Percentiles rank a stretch among this genome's conserved stretches.
These are phyloP conservation scores for Eucriotettix oculatus DNA, from an alignment of 2,888 invertebrate genomes.

Conservation along the genomic window DNA sequence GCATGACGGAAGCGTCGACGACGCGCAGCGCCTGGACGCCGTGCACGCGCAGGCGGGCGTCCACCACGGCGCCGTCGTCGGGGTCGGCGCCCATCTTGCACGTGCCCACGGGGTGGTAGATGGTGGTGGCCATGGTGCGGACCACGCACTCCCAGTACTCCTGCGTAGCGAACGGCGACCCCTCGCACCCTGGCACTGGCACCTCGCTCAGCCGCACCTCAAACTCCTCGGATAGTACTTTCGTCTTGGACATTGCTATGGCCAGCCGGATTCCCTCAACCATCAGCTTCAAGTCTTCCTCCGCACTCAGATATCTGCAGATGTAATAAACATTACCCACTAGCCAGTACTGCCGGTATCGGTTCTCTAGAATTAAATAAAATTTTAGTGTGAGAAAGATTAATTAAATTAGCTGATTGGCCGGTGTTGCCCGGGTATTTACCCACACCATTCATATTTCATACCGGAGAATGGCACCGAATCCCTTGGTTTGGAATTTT, in stretches of 20 bases:
- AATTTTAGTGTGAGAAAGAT: no score
- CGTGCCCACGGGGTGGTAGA: constrained; percentile 78
- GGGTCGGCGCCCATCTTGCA: constrained; percentile 73
- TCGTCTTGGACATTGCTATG: constrained; percentile 44
- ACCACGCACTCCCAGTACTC: constrained; percentile 77
- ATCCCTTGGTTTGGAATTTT: no score
- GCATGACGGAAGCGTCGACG: constrained; percentile 79
- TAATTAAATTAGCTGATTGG: no score
- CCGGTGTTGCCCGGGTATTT: no score
- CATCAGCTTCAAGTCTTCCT: constrained; percentile 54
- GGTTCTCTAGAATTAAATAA: no score
- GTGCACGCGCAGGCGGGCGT: constrained; percentile 52
- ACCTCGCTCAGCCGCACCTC: constrained; percentile 48
- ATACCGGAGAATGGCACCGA: no score
- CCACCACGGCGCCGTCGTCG: constrained; percentile 67
- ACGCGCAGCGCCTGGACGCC: constrained; percentile 64
- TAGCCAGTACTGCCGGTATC: no score
- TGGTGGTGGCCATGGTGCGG: constrained; percentile 72
- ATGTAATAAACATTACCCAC: no score
- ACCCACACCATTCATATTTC: no score
- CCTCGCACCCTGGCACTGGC: constrained; percentile 48
- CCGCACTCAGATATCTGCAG: constrained; percentile 39
- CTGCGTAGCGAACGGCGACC: constrained; percentile 39
- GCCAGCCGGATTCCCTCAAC: constrained; percentile 46
- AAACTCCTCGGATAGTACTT: constrained; percentile 62